Evolutionary conservation across 2,113 vertebrate genomes (phyloP), one percentile per base, ranked within the genome.

Genomic region (Nothocercus julius): DNA sequence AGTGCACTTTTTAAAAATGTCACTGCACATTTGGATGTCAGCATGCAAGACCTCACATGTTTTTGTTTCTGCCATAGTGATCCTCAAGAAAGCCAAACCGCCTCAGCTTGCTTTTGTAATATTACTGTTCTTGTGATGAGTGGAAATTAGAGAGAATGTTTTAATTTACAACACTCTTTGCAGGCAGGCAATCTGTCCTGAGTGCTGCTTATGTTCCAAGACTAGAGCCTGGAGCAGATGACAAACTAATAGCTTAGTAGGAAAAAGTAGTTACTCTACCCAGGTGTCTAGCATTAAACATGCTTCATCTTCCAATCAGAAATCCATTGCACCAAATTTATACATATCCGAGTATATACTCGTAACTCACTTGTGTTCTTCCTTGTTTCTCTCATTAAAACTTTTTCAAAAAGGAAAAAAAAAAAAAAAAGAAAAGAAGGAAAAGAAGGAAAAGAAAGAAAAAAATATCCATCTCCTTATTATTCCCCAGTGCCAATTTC

Each of bases 1-100:
- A 90, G 20, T 88, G 84, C 78, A 80, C 86, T 79, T 93, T 95
- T 95, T 13, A 15, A 88, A 89, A 97, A 96, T 89, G 87, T 95
- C 95, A 96, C 32, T 95, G 94, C 75, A 91, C 86, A 73, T 89
- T 90, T 86, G 44, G 67, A 72, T 18, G 5, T 63, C 79, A 62
- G 9, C 54, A 84, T 36, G 36, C 36, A 36, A 36, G 76, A 47
- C 32, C 16, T 84, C 4, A 3, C 11, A 69, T 64, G 8, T 47
- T 75, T 94, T 64, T 85, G 24, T 79, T 90, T 77, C 78, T 87
- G 28, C 21, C 30, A 12, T 66, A 44, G 30, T 58, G 72, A 85
- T 87, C 62, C 17, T 77, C 70, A 90, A 68, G 58, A 95, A 88
- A 91, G 10, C 8, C 6, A 66, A 11, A 27, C 59, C 56, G 11